phyloP scores from a whole-genome alignment of 2,888 invertebrate genomes.

The Parasteatoda lunata region DNA sequence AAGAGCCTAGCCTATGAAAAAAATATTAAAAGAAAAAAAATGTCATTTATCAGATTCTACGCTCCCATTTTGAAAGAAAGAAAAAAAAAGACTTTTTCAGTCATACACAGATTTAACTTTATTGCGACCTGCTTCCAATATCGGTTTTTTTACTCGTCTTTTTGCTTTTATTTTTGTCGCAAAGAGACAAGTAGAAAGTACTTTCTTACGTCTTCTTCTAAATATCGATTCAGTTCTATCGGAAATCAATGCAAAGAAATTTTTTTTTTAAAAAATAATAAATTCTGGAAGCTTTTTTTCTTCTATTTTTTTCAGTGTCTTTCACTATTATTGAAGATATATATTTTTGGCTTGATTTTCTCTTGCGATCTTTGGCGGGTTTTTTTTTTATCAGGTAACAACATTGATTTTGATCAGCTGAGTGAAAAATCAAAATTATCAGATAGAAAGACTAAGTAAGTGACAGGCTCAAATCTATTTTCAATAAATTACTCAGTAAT shows the following conservation, averaged over 20 bases:
- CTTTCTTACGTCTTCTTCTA: slow-evolving; percentile 3
- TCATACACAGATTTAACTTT: slow-evolving; percentile 43
- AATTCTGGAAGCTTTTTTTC: neutral
- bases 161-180: neutral
- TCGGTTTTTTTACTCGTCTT: neutral
- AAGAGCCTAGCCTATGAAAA: neutral
- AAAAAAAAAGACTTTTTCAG: slow-evolving; percentile 15
- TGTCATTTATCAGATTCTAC: neutral
- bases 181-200: neutral
- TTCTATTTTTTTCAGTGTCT: neutral
- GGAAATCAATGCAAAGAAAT: neutral
- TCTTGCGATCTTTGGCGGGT: neutral
- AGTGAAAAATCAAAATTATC: slow-evolving; percentile 1
- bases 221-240: neutral
- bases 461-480: too few species aligned
- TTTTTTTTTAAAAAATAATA: neutral
- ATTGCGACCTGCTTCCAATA: slow-evolving; percentile 38
- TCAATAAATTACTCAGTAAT: too few species aligned
- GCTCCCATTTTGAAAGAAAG: neutral
- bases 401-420: neutral
- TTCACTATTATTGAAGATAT: neutral
- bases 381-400: neutral
- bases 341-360: neutral
- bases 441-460: neutral
- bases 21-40: neutral